phyloP scores from a whole-genome alignment of 1,140 invertebrate species.

The Anthonomus grandis region DNA sequence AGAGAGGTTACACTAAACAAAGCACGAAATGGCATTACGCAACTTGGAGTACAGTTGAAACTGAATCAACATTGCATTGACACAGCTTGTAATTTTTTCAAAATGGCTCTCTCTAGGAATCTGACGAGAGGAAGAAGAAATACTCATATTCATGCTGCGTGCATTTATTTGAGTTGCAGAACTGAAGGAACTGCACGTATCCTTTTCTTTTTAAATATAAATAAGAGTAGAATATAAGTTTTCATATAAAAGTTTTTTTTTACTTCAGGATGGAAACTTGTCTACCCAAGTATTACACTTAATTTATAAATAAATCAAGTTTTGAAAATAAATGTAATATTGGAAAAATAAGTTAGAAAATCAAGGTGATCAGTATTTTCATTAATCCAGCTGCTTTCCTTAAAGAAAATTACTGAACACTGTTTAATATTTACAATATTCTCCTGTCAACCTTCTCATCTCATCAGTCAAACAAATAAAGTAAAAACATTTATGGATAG shows the following conservation, averaged over 20 bases:
- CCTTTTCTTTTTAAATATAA: constrained; percentile 62
- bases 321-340: too few species aligned
- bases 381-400: too few species aligned
- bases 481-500: constrained; percentile 19
- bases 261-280: too few species aligned
- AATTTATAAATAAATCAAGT: too few species aligned
- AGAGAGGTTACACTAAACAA: constrained; percentile 85
- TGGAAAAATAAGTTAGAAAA: too few species aligned
- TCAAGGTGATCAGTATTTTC: too few species aligned
- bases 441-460: too few species aligned
- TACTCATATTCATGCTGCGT: constrained; percentile 92
- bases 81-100: constrained; percentile 93
- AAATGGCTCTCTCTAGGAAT: constrained; percentile 85
- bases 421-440: too few species aligned
- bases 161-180: constrained; percentile 95
- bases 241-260: too few species aligned
- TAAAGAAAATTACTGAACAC: too few species aligned
- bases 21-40: constrained; percentile 77
- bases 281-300: too few species aligned
- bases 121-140: constrained; percentile 89
- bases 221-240: too few species aligned
- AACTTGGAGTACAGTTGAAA: constrained; percentile 73
- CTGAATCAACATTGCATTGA: constrained; percentile 90
- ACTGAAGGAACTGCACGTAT: constrained; percentile 92
- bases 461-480: background rate